Base-by-base conservation (phyloP, 2,888 invertebrate species). In the Theretra japonica region DNA sequence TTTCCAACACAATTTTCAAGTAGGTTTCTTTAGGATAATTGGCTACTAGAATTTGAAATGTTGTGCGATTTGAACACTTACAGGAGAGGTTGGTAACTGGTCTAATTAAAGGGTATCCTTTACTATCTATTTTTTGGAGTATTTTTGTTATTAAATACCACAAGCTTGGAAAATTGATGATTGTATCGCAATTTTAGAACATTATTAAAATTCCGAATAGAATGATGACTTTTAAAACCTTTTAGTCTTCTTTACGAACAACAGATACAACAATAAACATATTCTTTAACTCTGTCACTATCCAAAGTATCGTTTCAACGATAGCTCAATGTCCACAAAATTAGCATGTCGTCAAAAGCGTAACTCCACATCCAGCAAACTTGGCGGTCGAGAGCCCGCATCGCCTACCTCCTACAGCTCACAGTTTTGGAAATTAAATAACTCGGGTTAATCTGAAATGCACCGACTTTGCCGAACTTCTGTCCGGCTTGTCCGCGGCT, bases 371-470 rank as follows among this genome's bases (percentile, higher is more conserved):
- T 53, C 53, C 53, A 19, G 15, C 15, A 41, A 53, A 53, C 53
- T 53, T n/a, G 53, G 53, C 53, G n/a, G 53, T 53, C 6, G 19
- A 53, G 53, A 53, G 53, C 53, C 53, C 53, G 53, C 53, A 53
- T 53, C 53, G 17, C 23, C 8, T 23, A 41, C 41, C 41, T 65
- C 48, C 5, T 23, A 15, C 17, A 41, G 23, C 23, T 41, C 25
- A 28, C 41, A 33, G 50, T 28, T 53, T 53, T 30, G 60, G 50
- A 28, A 60, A 60, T 65, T 41, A 71, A 71, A 56, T 65, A 65
- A 65, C 33, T 53, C 65, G 65, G 72, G 73, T 74, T 75, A 75
- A 78, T 77, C 73, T 77, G 73, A 75, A 78, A 76, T 77, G 73
- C 74, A 77, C 74, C 69, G 72, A 77, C 74, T 77, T 77, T 72